A percentile compares a stretch with the other conserved stretches of the same genome.
These are phyloP conservation scores for Pseudomyrmex flavicornis DNA, from an alignment of 1,140 invertebrate genomes.

Conservation along the genomic window DNA sequence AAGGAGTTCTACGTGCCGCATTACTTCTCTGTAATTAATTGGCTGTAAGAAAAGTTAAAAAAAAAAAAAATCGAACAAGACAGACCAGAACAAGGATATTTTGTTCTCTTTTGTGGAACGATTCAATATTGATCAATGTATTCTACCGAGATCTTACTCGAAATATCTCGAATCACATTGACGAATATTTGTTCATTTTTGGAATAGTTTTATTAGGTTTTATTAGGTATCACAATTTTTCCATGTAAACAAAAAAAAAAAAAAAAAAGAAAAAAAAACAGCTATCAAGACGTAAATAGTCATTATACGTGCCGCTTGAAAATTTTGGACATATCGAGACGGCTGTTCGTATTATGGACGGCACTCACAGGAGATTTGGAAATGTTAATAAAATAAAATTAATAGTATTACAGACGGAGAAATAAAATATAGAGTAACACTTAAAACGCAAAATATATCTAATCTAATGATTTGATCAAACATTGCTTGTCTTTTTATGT, in stretches of 20 bases:
- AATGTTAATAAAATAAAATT: slow-evolving; percentile 12
- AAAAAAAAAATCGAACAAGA: too few species aligned
- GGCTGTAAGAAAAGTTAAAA: too few species aligned
- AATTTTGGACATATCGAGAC: not conserved
- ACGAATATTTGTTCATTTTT: not conserved
- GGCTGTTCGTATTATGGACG: slow-evolving; percentile 30
- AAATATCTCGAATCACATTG: slow-evolving; percentile 35
- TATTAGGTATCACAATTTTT: too few species aligned
- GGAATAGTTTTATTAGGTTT: not conserved
- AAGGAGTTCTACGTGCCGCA: too few species aligned
- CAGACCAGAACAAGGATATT: too few species aligned
- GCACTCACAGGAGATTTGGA: slow-evolving; percentile 28
- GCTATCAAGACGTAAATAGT: not conserved
- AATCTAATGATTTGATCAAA: not conserved
- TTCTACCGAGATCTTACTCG: slow-evolving; percentile 23
- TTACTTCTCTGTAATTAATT: too few species aligned
- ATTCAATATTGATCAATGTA: not conserved
- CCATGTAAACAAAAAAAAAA: too few species aligned
- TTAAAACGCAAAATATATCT: not conserved
- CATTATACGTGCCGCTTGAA: slow-evolving; percentile 10
- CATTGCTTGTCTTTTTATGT: too few species aligned
- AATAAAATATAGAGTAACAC: too few species aligned
- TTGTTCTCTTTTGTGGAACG: too few species aligned
- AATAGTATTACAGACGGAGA: not conserved
- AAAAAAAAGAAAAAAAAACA: not conserved